Percentiles rank a stretch among this genome's conserved stretches.
phyloP scores from a whole-genome alignment of 2,113 vertebrate genomes.

The Taxidea taxus region DNA sequence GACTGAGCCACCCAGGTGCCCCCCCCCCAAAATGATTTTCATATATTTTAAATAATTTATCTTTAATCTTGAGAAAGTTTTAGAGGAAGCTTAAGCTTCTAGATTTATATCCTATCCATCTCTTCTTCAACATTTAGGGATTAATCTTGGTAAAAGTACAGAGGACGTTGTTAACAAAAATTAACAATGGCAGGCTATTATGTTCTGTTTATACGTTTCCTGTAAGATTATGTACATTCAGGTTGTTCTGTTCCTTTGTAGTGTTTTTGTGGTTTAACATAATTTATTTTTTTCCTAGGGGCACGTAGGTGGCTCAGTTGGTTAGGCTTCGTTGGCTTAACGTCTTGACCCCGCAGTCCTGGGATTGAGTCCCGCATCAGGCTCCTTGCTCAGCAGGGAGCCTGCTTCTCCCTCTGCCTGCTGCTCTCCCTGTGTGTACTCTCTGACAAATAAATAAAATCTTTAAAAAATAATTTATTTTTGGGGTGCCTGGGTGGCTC shows the following conservation, averaged over 20 bases:
- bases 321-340: neutral
- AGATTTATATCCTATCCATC: neutral
- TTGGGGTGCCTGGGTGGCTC: too few species aligned
- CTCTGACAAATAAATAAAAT: neutral
- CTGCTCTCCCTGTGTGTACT: neutral
- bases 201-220: neutral
- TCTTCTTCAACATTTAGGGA: slow-evolving; percentile 25
- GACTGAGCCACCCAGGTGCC: too few species aligned
- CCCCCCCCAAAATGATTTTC: neutral
- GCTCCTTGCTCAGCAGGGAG: neutral
- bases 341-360: neutral
- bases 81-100: neutral
- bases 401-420: neutral
- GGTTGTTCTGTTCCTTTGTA: neutral
- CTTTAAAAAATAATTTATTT: neutral
- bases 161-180: neutral
- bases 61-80: neutral
- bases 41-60: neutral
- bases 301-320: neutral
- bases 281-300: neutral
- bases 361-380: neutral
- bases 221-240: neutral
- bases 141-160: neutral
- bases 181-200: neutral
- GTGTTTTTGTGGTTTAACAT: slow-evolving; percentile 15